These are phyloP conservation scores for Megalonaias nervosa DNA, from an alignment of 1,140 invertebrate species.

Conservation along the genomic window DNA sequence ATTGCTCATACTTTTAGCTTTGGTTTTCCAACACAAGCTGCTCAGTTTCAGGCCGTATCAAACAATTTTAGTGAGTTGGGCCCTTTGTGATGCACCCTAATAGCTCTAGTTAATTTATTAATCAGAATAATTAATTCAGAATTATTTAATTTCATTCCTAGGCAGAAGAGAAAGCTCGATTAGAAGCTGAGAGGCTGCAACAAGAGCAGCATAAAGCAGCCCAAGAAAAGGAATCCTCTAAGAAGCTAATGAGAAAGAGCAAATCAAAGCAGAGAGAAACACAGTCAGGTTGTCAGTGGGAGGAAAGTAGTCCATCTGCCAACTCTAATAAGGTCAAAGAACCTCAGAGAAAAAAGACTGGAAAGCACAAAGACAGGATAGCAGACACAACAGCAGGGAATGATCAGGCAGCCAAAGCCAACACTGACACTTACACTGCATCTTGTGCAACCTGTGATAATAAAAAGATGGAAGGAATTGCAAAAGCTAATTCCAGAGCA, in stretches of 20 bases:
- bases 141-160: constrained; percentile 9
- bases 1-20: no score
- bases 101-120: background rate
- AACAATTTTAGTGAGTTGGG: background rate
- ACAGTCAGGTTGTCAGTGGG: background rate
- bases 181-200: constrained; percentile 42
- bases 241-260: constrained; percentile 24
- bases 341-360: constrained; percentile 24
- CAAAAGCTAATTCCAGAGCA: no score
- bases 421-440: no score
- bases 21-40: no score
- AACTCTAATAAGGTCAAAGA: background rate
- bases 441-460: no score
- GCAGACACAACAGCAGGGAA: constrained; percentile 2
- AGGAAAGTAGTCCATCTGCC: background rate
- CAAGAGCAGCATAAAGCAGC: constrained; percentile 32
- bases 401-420: constrained; percentile 13
- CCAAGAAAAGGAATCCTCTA: constrained; percentile 20
- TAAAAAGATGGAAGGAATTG: no score
- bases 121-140: background rate
- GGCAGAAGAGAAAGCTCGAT: constrained; percentile 56
- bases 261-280: constrained; percentile 20
- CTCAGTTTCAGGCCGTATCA: background rate
- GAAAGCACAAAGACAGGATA: constrained; percentile 20
- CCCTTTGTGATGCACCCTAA: background rate